Base-by-base conservation (phyloP, 2,113 vertebrate species). In the Salvelinus namaycush region DNA sequence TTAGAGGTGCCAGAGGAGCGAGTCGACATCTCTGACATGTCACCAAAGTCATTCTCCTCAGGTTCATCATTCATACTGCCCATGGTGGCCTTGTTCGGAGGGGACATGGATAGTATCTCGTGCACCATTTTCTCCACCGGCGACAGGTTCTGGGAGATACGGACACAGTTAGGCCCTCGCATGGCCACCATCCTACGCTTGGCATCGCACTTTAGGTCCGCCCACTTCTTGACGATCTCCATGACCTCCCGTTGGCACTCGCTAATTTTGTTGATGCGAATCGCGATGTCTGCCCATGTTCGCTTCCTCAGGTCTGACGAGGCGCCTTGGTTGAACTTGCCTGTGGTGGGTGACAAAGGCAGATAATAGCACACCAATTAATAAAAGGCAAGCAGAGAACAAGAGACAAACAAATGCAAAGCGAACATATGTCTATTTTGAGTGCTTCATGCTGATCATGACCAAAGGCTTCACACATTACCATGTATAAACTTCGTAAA, bases 201-300 rank as follows among this genome's bases (percentile, higher is more conserved):
- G 14, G 92, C 93, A 88, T 94, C 94, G 31, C 93, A 94, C 82
- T 94, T 94, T 0, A 94, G 86, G 81, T 94, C 94, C 0, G 94
- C 93, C 94, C 94, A 94, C 79, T 94, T 94, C 89, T 94, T 94
- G 66, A 94, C 89, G 1, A 67, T 27, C 22, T 67, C 24, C 12
- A 13, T 13, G 12, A 67, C 65, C 65, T 67, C 12, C 3, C 22
- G 91, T 54, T 93, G 93, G 70, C 93, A 94, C 83, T 94, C 93
- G 20, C 93, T 92, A 0, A 94, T 94, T 82, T 93, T 92, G 51
- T 94, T 94, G 44, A 94, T 88, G 3, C 91, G 90, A 1, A 92
- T 92, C 0, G 94, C 92, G n/a, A 94, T 94, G 77, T 93, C 90
- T 9, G 94, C 91, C 94, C 93, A 94, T 1, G 90, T 93, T 54